Evolutionary conservation across 2,113 vertebrate species (phyloP).

Genomic region (Corythornis madagascariensis): DNA sequence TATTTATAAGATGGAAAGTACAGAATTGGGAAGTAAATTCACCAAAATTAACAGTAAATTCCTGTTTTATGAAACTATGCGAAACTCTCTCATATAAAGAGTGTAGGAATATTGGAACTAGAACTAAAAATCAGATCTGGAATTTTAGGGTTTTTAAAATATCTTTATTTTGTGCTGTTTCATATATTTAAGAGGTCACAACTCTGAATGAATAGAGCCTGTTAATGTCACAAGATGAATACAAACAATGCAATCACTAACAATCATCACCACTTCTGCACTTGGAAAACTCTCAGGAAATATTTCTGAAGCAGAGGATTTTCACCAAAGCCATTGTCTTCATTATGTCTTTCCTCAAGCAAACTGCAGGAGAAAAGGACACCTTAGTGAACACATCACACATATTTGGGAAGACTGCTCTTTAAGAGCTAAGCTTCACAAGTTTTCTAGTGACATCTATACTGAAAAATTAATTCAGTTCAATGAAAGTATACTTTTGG

Average conservation of each 20-base stretch:
- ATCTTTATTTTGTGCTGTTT: not conserved
- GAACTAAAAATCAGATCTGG: not conserved
- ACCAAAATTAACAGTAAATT: not conserved
- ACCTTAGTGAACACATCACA: not conserved
- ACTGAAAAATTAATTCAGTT: not conserved
- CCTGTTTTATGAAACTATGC: not conserved
- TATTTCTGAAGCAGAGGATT: not conserved
- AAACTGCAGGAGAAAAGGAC: not conserved
- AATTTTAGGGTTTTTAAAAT: not conserved
- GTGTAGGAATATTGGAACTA: not conserved
- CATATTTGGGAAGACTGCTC: not conserved
- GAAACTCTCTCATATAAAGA: not conserved
- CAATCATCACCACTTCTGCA: not conserved
- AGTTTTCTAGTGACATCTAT: not conserved
- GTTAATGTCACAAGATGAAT: not conserved
- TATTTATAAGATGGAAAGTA: constrained; percentile 20
- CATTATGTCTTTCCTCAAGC: not conserved
- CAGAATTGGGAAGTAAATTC: constrained; percentile 3
- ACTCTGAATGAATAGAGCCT: not conserved
- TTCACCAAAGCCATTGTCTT: not conserved
- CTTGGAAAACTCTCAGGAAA: not conserved
- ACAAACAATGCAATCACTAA: not conserved
- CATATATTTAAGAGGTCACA: not conserved
- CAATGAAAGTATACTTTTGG: not conserved
- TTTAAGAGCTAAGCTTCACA: not conserved